These are phyloP conservation scores for Pammene fasciana DNA, from an alignment of 2,888 invertebrate species.

Conservation along the genomic window DNA sequence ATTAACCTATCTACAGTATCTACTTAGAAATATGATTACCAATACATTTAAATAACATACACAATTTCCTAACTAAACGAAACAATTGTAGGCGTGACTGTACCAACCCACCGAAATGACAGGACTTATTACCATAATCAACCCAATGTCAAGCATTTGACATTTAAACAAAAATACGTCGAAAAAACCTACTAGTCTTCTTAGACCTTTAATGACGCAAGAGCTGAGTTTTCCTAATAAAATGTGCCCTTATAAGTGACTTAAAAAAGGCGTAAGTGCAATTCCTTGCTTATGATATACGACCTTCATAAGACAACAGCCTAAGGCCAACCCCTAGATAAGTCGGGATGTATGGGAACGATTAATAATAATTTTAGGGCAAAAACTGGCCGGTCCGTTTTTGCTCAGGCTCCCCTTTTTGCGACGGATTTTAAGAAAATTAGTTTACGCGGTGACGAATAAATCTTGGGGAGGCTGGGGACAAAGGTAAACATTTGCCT, in stretches of 20 bases:
- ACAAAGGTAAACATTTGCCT: slow-evolving; percentile 51
- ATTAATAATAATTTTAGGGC: slow-evolving; percentile 79
- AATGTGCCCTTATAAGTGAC: slow-evolving; percentile 43
- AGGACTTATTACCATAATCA: slow-evolving; percentile 39
- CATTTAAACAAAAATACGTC: slow-evolving; percentile 32
- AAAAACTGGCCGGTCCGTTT: slow-evolving; percentile 63
- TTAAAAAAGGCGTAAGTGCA: background rate
- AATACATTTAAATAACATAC: slow-evolving; percentile 33
- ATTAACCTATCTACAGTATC: no score
- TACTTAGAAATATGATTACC: background rate
- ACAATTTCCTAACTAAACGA: slow-evolving; percentile 18
- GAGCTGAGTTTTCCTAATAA: slow-evolving; percentile 15
- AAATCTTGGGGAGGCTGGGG: slow-evolving; percentile 33
- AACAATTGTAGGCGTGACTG: slow-evolving; percentile 36
- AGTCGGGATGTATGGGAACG: slow-evolving; percentile 72
- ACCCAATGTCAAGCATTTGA: slow-evolving; percentile 38
- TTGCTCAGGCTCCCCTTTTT: slow-evolving; percentile 56
- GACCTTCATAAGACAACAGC: slow-evolving; percentile 59
- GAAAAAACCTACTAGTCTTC: slow-evolving; percentile 36
- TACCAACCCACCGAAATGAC: slow-evolving; percentile 35
- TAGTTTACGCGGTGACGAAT: slow-evolving; percentile 49
- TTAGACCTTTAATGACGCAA: slow-evolving; percentile 19
- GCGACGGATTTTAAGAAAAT: slow-evolving; percentile 66
- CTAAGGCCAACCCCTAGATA: slow-evolving; percentile 69
- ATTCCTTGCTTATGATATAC: background rate